phyloP scores from a whole-genome alignment of 2,113 vertebrate genomes.

The Dipodomys merriami region DNA sequence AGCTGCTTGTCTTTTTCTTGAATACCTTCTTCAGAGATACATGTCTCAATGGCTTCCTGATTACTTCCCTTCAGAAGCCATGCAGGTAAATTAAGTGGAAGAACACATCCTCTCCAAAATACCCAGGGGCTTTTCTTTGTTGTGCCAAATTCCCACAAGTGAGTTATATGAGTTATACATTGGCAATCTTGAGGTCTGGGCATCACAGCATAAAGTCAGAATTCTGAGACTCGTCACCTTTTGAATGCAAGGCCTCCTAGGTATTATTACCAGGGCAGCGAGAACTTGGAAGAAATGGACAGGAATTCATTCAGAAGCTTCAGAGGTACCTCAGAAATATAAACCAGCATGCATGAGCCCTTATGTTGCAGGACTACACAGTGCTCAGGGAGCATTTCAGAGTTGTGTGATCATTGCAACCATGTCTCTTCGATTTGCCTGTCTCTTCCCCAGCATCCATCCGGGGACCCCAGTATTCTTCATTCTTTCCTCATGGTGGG shows the following conservation, averaged over 20 bases:
- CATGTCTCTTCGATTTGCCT: background rate
- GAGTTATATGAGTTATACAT: rapidly evolving
- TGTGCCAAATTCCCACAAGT: background rate
- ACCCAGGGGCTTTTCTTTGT: background rate
- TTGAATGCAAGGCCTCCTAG: background rate
- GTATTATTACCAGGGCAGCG: background rate
- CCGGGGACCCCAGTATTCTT: background rate
- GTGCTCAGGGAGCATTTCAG: background rate
- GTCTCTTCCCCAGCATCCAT: background rate
- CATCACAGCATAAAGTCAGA: background rate
- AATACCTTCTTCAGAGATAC: background rate
- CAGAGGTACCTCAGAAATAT: background rate
- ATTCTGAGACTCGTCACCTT: background rate
- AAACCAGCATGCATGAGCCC: background rate
- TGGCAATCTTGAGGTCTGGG: background rate
- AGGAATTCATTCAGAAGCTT: background rate
- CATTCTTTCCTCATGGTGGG: background rate
- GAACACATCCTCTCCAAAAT: background rate
- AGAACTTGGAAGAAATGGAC: background rate
- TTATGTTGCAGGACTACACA: too few relatives aligned
- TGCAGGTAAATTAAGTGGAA: background rate
- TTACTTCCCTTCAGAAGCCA: background rate
- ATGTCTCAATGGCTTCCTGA: background rate
- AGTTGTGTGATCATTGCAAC: background rate
- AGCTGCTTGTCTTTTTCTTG: background rate